Evolutionary conservation across 2,888 invertebrate species (phyloP).

Genomic region (Luffia ferchaultella): DNA sequence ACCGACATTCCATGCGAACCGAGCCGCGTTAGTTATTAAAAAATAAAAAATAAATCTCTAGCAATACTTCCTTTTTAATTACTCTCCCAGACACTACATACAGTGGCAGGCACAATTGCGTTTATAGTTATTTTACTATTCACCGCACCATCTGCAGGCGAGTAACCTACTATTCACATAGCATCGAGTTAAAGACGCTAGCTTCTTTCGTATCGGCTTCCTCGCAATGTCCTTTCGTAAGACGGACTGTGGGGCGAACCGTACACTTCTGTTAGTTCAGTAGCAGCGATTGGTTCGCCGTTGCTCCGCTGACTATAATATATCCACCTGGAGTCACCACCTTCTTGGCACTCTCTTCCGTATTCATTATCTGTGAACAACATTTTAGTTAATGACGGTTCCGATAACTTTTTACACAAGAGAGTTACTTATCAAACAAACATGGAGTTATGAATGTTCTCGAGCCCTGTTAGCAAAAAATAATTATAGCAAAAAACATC

Average conservation of each 20-base stretch:
- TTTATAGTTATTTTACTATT: background rate
- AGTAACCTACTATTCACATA: background rate
- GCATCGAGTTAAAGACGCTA: background rate
- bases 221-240: background rate
- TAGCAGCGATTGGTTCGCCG: conserved; percentile 7
- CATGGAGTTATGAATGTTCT: too few relatives aligned
- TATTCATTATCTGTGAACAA: conserved; percentile 30
- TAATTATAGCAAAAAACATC: too few relatives aligned
- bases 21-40: too few relatives aligned
- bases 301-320: conserved; percentile 39
- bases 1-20: too few relatives aligned
- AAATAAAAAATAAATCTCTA: too few relatives aligned
- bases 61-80: too few relatives aligned
- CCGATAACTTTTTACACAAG: too few relatives aligned
- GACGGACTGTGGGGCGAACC: background rate
- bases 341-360: conserved; percentile 34
- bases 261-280: background rate
- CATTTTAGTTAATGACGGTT: background rate
- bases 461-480: too few relatives aligned
- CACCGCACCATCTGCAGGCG: background rate
- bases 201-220: conserved; percentile 16
- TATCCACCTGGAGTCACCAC: conserved; percentile 52
- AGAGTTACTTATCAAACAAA: too few relatives aligned
- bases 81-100: background rate
- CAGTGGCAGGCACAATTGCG: background rate